phyloP scores from a whole-genome alignment of 1,140 invertebrate species.

The Oryctes rhinoceros region DNA sequence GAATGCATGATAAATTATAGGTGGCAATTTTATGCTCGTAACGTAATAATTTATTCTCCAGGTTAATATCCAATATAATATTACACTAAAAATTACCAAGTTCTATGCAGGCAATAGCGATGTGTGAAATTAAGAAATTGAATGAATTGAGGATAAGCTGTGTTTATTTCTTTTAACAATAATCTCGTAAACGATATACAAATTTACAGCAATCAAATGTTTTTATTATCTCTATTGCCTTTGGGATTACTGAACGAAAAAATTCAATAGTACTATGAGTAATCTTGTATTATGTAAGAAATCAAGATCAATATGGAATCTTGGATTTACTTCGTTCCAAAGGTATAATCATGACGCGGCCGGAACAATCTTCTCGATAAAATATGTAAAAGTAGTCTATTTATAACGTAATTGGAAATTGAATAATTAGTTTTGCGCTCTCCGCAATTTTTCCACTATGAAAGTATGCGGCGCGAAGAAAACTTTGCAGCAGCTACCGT shows the following conservation, averaged over 20 bases:
- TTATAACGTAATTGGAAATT: neutral
- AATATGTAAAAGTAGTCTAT: constrained; percentile 13
- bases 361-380: neutral
- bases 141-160: too few species aligned
- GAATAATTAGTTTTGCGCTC: neutral
- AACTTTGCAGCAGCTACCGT: too few species aligned
- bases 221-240: too few species aligned
- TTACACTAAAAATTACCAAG: neutral
- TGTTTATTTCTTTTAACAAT: too few species aligned
- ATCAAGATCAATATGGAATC: neutral
- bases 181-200: too few species aligned
- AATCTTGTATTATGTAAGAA: neutral
- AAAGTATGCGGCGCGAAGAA: neutral
- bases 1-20: too few species aligned
- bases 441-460: neutral
- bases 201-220: too few species aligned
- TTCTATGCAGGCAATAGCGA: neutral
- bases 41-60: neutral
- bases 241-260: too few species aligned
- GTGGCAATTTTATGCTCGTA: too few species aligned
- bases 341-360: neutral
- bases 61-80: neutral
- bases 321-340: neutral
- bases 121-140: neutral
- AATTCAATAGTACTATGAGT: too few species aligned